Base-by-base conservation (phyloP, 2,113 vertebrate species). In the Pseudopipra pipra region DNA sequence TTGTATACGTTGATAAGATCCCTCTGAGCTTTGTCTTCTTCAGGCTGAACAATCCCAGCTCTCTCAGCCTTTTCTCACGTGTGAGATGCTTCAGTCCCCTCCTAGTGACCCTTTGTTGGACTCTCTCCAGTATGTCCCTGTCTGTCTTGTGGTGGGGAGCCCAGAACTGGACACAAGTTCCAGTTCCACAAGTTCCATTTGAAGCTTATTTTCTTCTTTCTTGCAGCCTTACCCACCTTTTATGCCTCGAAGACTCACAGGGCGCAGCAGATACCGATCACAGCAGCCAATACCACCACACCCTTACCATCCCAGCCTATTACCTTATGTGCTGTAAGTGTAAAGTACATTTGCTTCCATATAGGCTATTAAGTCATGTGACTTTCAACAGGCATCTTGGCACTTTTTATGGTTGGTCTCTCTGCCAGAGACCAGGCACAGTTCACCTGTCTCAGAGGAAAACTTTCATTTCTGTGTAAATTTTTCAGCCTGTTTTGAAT, bases 241-340 rank as follows among this genome's bases (percentile, higher is more conserved):
- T 95, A 98, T 99, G 98, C 98, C 99, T 97, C 98, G 99, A 79
- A 98, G 99, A 97, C 98, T 99, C 92, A 97, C 99, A 78, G 98
- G 98, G 93, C 98, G 99, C 65, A 99, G 98, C 84, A 98, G 99
- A 96, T 99, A 99, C 70, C 98, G 99, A 88, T 99, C 99, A 37
- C 99, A 99, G 95, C 99, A 99, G 96, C 97, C 99, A 30, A 97
- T 99, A 70, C 98, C 99, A 39, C 99, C 99, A 8, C 99, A 99
- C 24, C 98, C 99, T 33, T 99, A 99, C 94, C 99, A 99, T 96
- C 99, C 99, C 92, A 99, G 98, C 98, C 98, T 99, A 97, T 98
- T 99, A 96, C 99, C 99, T 96, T 99, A 99, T 92, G 99, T 99
- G 97, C 98, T 99, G 99, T 99, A 98, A 98, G 98, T 98, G 71